Conservation (phyloP, 2,113 vertebrate genomes). For the Brienomyrus brachyistius region DNA sequence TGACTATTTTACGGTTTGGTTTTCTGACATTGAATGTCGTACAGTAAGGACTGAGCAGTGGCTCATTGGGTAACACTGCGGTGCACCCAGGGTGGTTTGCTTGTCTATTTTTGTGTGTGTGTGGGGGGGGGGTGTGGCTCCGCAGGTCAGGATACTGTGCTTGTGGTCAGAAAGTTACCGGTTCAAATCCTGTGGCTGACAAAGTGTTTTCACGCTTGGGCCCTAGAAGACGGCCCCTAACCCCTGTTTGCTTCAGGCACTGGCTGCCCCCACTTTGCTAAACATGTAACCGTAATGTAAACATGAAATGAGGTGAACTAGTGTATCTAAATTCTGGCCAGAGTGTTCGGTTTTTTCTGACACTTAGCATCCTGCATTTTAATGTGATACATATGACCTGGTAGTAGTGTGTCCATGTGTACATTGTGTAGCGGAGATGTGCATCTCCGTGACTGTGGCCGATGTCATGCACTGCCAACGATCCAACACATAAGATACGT, state of each 20-base stretch:
- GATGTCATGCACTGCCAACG: too few species aligned
- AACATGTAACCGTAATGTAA: background rate
- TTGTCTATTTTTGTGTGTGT: background rate
- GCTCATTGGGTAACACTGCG: background rate
- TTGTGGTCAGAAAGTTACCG: background rate
- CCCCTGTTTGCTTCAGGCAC: background rate
- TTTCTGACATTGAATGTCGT: background rate
- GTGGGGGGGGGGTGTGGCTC: background rate
- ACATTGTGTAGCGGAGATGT: too few species aligned
- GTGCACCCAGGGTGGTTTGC: background rate
- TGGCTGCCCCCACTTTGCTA: background rate
- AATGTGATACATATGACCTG: too few species aligned
- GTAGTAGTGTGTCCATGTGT: too few species aligned
- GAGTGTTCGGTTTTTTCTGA: too few species aligned
- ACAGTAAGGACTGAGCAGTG: background rate
- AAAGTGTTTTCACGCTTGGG: background rate
- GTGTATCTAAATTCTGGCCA: too few species aligned
- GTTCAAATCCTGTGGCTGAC: background rate
- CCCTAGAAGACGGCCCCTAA: background rate
- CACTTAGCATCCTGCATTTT: too few species aligned
- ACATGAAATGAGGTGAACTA: too few species aligned
- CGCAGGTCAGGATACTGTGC: background rate
- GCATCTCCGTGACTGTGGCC: too few species aligned
- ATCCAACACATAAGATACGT: too few species aligned
- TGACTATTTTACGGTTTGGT: background rate